Base-by-base conservation (phyloP, 2,888 invertebrate genomes). In the Glaucopsyche alexis region DNA sequence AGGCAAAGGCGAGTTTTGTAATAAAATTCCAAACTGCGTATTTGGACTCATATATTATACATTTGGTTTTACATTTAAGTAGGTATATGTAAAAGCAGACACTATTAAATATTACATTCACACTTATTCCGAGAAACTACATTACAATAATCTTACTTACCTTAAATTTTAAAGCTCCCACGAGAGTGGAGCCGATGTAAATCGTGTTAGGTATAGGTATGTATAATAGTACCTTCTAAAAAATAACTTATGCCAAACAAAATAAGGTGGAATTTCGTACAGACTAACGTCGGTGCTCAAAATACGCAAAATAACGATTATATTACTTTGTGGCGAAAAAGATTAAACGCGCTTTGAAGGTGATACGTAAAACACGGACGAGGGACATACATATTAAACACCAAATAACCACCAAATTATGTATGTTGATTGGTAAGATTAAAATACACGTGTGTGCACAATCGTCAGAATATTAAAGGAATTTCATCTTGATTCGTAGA, bases 261-360 rank as follows among this genome's bases (percentile, higher is more conserved):
- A 38, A 60, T 38, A 60, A 1, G 13, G 60, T 38, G 8, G 60
- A 38, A 1, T 29, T 60, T 60, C 60, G 5, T 13, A 38, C 7
- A 19, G 13, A 13, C 2, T 11, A 5, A 38, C 13, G 60, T n/a
- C n/a, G n/a, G n/a, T 1, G 13, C 7, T 29, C 29, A 11, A 13
- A 60, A 60, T 60, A 60, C 38, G 13, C 29, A 60, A 60, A 29
- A 60, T 14, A 60, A 29, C 9, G 29, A 60, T 60, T 60, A 60
- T 29, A 38, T 65, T 49, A 49, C 49, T 64, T 49, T 72, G 14
- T 49, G 47, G 11, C 16, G n/a, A 38, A 45, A 29, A 45, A 49
- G 29, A 65, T 65, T 40, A 38, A 65, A 72, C 50, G 38, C 49
- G 19, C n/a, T 65, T 65, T 47, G 49, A 50, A 55, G 47, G 7